Evolutionary conservation across 2,888 invertebrate species (phyloP).

Genomic region (Dryadula phaetusa): DNA sequence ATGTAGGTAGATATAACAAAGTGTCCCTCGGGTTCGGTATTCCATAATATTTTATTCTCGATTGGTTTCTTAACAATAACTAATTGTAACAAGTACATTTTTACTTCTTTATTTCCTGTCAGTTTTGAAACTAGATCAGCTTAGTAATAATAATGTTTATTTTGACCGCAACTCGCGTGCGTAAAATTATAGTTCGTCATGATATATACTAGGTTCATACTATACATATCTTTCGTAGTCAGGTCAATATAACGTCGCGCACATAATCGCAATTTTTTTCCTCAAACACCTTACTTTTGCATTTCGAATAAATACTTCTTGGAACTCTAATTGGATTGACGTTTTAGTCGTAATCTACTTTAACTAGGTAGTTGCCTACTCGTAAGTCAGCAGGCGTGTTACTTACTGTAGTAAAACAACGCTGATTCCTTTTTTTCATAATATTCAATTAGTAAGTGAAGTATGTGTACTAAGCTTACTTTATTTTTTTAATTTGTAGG

Average conservation of each 20-base stretch:
- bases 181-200: conserved; percentile 9
- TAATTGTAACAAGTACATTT: not conserved
- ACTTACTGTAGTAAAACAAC: conserved; percentile 2
- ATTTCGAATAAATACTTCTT: conserved; percentile 29
- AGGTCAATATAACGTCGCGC: conserved; percentile 3
- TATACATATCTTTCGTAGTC: not conserved
- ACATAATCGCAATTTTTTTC: conserved; percentile 24
- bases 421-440: not conserved
- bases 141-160: not conserved
- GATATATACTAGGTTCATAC: not conserved
- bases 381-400: not conserved
- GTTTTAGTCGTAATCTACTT: conserved; percentile 37
- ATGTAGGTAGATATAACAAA: no score
- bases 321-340: conserved; percentile 41
- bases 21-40: no score
- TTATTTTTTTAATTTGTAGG: no score
- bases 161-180: conserved; percentile 15
- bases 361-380: not conserved
- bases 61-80: not conserved
- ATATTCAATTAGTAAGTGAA: no score
- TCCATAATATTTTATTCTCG: not conserved
- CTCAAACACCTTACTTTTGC: conserved; percentile 3
- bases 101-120: not conserved
- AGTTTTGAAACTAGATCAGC: not conserved
- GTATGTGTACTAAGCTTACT: no score